Percentiles rank a stretch among this genome's conserved stretches.
These are phyloP conservation scores for Homarus gammarus DNA, from an alignment of 2,888 invertebrate species.

Conservation along the genomic window DNA sequence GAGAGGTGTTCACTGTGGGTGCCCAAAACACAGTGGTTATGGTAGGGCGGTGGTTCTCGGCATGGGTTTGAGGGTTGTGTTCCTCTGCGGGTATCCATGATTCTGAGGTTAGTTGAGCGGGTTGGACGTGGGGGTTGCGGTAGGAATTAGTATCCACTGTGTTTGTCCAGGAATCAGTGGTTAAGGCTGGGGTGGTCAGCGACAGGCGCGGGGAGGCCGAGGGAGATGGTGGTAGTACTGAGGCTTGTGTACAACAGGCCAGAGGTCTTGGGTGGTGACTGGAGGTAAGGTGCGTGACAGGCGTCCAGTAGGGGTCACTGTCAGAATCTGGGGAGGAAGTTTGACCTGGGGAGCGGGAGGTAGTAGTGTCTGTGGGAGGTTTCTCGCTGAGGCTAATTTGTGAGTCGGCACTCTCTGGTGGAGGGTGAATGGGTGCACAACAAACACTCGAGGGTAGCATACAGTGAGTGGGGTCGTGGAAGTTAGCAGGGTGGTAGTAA, in stretches of 20 bases:
- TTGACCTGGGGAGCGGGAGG: slow-evolving; percentile 20
- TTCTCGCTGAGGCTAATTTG: slow-evolving; percentile 27
- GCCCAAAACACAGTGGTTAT: background rate
- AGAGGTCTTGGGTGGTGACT: background rate
- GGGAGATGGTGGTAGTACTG: slow-evolving; percentile 2
- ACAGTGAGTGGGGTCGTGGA: slow-evolving; percentile 16
- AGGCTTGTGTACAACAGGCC: background rate
- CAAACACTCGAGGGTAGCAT: slow-evolving; percentile 13
- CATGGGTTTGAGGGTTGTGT: background rate
- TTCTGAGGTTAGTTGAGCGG: slow-evolving; percentile 16
- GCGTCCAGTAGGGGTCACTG: slow-evolving; percentile 71
- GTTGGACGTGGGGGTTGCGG: background rate
- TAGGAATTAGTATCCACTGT: background rate
- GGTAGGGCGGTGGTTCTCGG: background rate
- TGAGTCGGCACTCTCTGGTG: slow-evolving; percentile 22
- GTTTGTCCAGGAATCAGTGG: slow-evolving; percentile 18
- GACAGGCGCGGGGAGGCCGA: background rate
- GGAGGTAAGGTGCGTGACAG: slow-evolving; percentile 18
- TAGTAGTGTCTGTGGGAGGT: slow-evolving; percentile 12
- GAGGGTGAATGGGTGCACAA: background rate
- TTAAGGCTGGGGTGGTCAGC: background rate
- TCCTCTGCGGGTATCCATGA: background rate
- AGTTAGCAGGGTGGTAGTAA: background rate
- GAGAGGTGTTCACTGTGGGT: background rate
- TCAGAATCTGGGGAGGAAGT: slow-evolving; percentile 38